A percentile compares a stretch with the other conserved stretches of the same genome.
phyloP scores from a whole-genome alignment of 1,140 invertebrate species.

The Atta colombica region DNA sequence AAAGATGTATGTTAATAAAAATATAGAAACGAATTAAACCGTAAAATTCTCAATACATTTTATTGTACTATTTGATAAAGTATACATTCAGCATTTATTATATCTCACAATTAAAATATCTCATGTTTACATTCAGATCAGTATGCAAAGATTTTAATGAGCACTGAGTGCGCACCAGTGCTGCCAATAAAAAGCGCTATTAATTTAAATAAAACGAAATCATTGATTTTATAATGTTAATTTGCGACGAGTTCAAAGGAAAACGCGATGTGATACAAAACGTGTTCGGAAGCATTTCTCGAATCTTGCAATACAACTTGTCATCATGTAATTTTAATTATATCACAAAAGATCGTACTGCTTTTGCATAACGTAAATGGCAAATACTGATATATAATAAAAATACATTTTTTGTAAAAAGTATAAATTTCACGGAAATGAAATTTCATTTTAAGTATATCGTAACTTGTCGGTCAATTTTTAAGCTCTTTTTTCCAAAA shows the following conservation, averaged over 20 bases:
- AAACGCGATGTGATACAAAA: neutral
- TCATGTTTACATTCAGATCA: no score
- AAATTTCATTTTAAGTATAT: neutral
- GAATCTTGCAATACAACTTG: slow-evolving; percentile 7
- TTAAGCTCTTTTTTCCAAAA: neutral
- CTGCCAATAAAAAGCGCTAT: neutral
- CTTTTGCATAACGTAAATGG: slow-evolving; percentile 17
- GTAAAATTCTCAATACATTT: no score
- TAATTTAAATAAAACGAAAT: neutral
- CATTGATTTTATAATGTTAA: neutral
- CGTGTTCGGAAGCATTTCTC: neutral
- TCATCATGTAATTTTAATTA: slow-evolving; percentile 56
- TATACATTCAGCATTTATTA: no score
- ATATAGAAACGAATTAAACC: no score
- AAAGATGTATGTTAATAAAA: no score
- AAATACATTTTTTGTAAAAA: neutral
- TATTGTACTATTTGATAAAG: no score
- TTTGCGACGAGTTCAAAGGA: neutral
- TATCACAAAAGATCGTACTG: slow-evolving; percentile 4
- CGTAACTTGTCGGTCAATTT: neutral
- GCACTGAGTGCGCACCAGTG: no score
- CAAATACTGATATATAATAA: neutral
- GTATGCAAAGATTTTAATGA: no score
- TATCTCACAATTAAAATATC: no score
- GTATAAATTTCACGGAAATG: neutral